Conservation (phyloP, 2,113 vertebrate species). For the Paradisaea rubra region DNA sequence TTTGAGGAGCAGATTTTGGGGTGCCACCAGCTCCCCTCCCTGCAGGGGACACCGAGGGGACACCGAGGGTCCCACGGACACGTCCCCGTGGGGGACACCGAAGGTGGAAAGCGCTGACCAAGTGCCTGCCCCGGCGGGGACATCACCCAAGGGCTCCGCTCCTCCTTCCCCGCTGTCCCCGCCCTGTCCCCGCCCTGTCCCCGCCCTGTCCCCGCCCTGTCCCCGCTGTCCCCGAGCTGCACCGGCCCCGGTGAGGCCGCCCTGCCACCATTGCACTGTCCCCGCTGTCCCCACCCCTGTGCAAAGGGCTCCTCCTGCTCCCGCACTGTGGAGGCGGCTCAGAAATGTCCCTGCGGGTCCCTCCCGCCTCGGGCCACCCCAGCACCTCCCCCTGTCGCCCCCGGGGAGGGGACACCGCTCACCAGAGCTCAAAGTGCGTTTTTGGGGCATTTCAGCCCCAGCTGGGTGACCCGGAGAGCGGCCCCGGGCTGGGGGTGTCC, state of each 20-base stretch:
- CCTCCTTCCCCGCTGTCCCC: background rate
- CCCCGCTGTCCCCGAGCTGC: background rate
- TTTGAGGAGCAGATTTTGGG: rapidly evolving
- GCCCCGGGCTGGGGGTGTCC: background rate
- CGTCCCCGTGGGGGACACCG: background rate
- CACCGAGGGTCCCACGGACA: background rate
- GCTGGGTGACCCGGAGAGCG: background rate
- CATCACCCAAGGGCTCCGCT: background rate
- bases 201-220: background rate
- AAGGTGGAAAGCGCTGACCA: background rate
- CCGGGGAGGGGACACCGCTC: background rate
- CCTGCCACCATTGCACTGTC: too few relatives aligned
- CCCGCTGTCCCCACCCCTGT: background rate
- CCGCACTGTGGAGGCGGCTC: background rate
- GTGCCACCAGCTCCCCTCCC: background rate
- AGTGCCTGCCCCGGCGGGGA: background rate
- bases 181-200: background rate
- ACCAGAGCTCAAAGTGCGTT: rapidly evolving
- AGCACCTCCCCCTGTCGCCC: background rate
- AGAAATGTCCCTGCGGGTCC: rapidly evolving
- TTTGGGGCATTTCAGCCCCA: rapidly evolving
- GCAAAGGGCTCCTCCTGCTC: background rate
- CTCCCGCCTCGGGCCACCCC: background rate
- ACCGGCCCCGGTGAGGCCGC: too few relatives aligned
- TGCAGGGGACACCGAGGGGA: background rate